Percentiles rank a stretch among this genome's conserved stretches.
These are phyloP conservation scores for Merluccius polli DNA, from an alignment of 2,797 vertebrate genomes.

Conservation along the genomic window DNA sequence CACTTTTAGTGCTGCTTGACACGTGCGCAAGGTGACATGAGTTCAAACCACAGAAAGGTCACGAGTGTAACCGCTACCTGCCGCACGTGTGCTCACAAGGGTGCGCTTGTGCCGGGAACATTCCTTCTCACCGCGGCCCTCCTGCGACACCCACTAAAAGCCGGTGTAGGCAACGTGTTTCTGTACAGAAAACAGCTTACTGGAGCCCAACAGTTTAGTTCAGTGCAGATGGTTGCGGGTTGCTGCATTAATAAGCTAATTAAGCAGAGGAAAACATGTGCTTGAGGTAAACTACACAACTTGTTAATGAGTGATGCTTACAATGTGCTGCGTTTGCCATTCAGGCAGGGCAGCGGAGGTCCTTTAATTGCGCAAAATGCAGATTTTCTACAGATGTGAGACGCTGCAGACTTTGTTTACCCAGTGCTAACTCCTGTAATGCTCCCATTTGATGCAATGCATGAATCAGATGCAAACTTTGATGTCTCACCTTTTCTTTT, in stretches of 20 bases:
- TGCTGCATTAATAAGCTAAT: slow-evolving; percentile 30
- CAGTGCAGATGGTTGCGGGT: background rate
- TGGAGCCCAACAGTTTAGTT: slow-evolving; percentile 25
- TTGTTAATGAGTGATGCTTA: slow-evolving; percentile 31
- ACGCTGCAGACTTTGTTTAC: slow-evolving; percentile 13
- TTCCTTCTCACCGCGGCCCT: background rate
- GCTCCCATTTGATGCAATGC: background rate
- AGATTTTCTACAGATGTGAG: slow-evolving; percentile 11
- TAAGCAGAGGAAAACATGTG: slow-evolving; percentile 13
- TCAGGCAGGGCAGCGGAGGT: background rate
- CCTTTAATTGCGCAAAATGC: slow-evolving; percentile 33
- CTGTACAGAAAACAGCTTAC: slow-evolving; percentile 16
- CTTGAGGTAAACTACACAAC: slow-evolving; percentile 26
- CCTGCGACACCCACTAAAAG: slow-evolving; percentile 7
- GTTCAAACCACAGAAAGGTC: background rate
- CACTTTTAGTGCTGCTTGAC: background rate
- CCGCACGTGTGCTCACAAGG: slow-evolving; percentile 14
- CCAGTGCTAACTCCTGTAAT: background rate
- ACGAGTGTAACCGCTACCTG: background rate
- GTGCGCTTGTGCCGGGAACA: slow-evolving; percentile 17
- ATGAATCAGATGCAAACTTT: background rate
- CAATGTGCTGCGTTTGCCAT: background rate
- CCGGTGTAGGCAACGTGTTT: background rate
- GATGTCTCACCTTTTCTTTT: no score
- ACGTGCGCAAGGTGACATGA: background rate